Conservation (phyloP, 2,113 vertebrate genomes). For the Gymnogyps californianus region DNA sequence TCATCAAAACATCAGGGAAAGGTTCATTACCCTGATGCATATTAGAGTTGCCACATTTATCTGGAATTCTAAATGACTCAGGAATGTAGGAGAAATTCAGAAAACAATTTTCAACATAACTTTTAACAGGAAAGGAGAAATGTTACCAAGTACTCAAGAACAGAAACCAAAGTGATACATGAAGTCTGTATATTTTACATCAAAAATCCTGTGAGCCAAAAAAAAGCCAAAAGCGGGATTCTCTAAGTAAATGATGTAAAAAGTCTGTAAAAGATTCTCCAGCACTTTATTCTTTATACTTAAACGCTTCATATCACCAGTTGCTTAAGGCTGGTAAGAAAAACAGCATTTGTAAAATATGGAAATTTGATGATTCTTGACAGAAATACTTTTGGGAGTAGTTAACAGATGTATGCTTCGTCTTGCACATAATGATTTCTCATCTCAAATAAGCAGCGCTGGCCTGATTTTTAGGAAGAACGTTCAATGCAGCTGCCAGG, state of each 20-base stretch:
- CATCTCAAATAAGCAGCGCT: background rate
- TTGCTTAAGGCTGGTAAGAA: background rate
- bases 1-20: background rate
- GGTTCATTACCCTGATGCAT: background rate
- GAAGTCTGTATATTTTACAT: background rate
- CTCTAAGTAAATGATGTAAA: background rate
- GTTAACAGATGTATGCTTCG: background rate
- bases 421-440: background rate
- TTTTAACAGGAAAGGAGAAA: background rate
- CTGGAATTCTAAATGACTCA: background rate
- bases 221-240: background rate
- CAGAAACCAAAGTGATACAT: background rate
- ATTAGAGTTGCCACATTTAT: background rate
- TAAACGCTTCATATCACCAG: background rate
- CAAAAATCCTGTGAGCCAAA: background rate
- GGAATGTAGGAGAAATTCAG: background rate
- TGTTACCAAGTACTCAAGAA: background rate
- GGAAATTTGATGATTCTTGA: constrained; percentile 5
- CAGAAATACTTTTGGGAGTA: constrained; percentile 5
- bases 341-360: background rate
- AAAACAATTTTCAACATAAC: background rate
- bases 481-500: background rate
- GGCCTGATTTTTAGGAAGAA: background rate
- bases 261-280: background rate
- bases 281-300: background rate